Evolutionary conservation across 2,888 invertebrate genomes (phyloP).

Genomic region (Pristionchus arcanus): DNA sequence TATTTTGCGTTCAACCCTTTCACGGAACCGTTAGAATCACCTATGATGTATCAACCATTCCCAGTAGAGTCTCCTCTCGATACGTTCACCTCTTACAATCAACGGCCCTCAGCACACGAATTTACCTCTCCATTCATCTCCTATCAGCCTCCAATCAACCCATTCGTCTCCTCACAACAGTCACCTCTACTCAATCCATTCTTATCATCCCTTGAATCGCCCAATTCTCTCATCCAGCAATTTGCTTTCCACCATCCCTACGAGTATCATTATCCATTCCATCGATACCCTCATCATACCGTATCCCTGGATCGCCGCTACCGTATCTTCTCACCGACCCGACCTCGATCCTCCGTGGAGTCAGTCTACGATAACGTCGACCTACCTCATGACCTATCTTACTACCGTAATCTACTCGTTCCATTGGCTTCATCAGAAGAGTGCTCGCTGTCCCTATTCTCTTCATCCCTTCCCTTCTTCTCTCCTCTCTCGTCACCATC

Average conservation of each 20-base stretch:
- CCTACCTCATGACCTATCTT: conserved; percentile 6
- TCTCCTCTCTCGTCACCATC: conserved; percentile 39
- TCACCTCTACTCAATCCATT: background rate
- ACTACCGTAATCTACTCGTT: background rate
- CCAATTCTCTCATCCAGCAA: background rate
- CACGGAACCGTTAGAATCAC: too few species aligned
- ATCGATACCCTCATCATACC: background rate
- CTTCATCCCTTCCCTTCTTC: conserved; percentile 29
- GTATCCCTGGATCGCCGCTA: background rate
- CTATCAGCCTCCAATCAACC: too few species aligned
- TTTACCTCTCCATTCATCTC: too few species aligned
- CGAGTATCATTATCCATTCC: background rate
- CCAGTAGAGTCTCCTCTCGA: background rate
- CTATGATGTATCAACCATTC: background rate
- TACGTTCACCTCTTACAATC: background rate
- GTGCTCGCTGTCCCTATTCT: conserved; percentile 12
- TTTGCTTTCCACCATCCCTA: background rate
- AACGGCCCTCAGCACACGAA: too few species aligned
- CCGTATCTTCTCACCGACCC: conserved; percentile 13
- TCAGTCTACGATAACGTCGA: conserved; percentile 24
- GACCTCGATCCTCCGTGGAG: background rate
- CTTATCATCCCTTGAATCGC: background rate
- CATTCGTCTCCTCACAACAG: too few species aligned
- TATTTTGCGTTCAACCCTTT: background rate
- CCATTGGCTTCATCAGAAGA: conserved; percentile 40